Evolutionary conservation across 2,888 invertebrate genomes (phyloP), one percentile per base, ranked within the genome.

Genomic region (Chaetoderma sp.): DNA sequence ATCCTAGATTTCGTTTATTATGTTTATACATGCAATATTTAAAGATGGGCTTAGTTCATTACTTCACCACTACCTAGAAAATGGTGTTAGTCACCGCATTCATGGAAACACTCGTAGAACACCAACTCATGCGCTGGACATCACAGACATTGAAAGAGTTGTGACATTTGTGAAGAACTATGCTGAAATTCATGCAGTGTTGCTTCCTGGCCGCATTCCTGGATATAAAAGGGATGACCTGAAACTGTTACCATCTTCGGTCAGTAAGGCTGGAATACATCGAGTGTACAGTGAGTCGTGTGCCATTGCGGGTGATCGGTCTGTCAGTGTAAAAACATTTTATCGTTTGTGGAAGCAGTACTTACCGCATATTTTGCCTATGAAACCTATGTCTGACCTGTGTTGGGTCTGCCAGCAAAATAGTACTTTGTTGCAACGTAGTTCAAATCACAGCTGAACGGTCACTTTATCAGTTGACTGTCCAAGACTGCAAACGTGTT

Each of bases 361-460:
- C 10, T 45, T 60, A n/a, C 66, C 69, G 5, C 60, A 23, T 30
- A 60, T 71, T 39, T 55, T 62, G 10, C 42, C 56, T 4, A 54
- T 61, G 4, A 25, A 21, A 30, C 68, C 68, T 0, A 63, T 61
- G 42, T 67, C 71, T 0, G 67, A 69, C 39, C 54, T 68, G 2
- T 72, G 72, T 42, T 70, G 67, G 67, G 57, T 27, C 21, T 67
- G 69, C 36, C 70, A 70, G 33, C 39, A 63, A 16, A 65, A 70
- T 32, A 63, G 58, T 32, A 28, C 57, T 3, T 1, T 28, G n/a
- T 42, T 64, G 6, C 44, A 32, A 16, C 30, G 45, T 3, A 42
- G 57, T 27, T 50, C 57, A 2, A 61, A 60, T 45, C 56, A n/a
- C n/a, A n/a, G n/a, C n/a, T n/a, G n/a, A n/a, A n/a, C n/a, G n/a